Evolutionary conservation across 1,140 invertebrate genomes (phyloP), one percentile per base, ranked within the genome.

Genomic region (Pseudomyrmex pallidus): DNA sequence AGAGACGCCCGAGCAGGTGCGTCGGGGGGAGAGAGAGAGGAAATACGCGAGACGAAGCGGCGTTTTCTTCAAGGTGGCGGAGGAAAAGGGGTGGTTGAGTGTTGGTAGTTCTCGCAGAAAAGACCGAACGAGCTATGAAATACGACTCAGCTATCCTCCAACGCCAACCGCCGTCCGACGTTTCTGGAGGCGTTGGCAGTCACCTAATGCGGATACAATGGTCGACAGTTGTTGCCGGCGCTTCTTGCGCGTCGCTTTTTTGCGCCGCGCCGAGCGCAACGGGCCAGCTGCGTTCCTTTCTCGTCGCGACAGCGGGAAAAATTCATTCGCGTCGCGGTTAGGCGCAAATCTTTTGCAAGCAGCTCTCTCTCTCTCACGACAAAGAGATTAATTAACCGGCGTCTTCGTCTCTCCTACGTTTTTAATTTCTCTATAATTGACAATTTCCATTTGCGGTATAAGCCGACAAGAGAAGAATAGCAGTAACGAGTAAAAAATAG

Each of bases 151-250:
- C 74, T 54, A 63, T 80, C 64, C 70, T 15, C 48, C 54, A 61
- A 86, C 56, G 74, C 82, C 66, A 80, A 80, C 73, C 85, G 74
- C 77, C 52, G 74, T 54, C 56, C 66, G 70, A 54, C 82, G 74
- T 82, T 87, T 66, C 64, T 88, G 44, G 59, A 74, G 63, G 86
- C 77, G 83, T 87, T 77, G 87, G 86, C 67, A 88, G 83, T 73
- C 87, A 74, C 77, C 86, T 88, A 88, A 88, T 88, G 87, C 87
- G 87, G 74, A 88, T 88, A 88, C 87, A 88, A 88, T 88, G 86
- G 87, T 70, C 87, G 87, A 88, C 87, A 88, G 87, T 88, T 88
- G 87, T 88, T 88, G 78, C 77, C 70, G 76, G 57, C 52, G 72
- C 64, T 88, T 88, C 86, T 88, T 88, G 87, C 78, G 73, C 54